phyloP scores from a whole-genome alignment of 2,113 vertebrate genomes.

The Regulus satrapa region DNA sequence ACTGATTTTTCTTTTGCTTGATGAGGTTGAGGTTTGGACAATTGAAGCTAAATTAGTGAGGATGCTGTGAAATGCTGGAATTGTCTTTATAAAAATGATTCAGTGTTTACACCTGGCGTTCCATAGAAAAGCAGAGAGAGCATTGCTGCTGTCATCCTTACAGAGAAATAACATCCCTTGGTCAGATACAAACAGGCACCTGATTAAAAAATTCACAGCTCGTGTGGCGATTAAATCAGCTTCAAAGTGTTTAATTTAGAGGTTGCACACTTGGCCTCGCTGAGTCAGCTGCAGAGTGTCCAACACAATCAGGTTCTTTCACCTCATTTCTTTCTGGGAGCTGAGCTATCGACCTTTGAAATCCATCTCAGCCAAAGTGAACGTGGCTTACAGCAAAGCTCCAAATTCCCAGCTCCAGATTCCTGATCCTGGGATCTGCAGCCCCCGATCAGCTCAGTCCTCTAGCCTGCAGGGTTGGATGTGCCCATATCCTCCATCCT shows the following conservation, averaged over 20 bases:
- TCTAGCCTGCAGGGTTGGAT: fast-evolving
- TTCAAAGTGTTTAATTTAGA: conserved; percentile 3
- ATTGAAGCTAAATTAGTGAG: background rate
- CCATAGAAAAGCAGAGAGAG: background rate
- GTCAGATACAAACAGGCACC: background rate
- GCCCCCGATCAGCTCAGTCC: fast-evolving
- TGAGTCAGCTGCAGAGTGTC: conserved; percentile 28
- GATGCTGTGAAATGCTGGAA: background rate
- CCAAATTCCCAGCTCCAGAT: background rate
- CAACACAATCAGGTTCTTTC: background rate
- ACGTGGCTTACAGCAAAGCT: background rate
- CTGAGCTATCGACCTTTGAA: background rate
- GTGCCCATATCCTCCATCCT: background rate
- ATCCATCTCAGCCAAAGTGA: background rate
- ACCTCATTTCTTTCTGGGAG: background rate
- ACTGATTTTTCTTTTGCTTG: background rate
- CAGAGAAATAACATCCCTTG: background rate
- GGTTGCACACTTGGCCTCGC: background rate
- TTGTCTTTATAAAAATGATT: background rate
- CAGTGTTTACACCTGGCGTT: background rate
- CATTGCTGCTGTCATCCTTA: background rate
- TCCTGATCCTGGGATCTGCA: background rate
- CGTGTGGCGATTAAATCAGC: background rate
- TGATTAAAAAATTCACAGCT: background rate
- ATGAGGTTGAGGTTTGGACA: background rate